Evolutionary conservation across 2,888 invertebrate genomes (phyloP), one percentile per base, ranked within the genome.

Genomic region (Mystacides longicornis): DNA sequence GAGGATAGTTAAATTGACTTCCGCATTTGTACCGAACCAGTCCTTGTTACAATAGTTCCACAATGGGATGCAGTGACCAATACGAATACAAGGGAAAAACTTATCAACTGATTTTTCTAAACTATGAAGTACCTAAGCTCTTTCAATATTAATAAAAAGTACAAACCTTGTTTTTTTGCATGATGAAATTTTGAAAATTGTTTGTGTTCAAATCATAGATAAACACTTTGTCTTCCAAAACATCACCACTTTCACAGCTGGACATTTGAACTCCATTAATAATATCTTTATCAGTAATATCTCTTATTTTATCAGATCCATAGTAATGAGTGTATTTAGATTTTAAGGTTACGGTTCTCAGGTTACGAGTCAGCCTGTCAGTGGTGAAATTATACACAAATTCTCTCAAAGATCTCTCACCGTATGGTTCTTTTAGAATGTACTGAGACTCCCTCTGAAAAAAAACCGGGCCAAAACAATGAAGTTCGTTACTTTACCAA

Each of bases 401-500:
- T 51, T 78, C 72, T 56, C 78, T 65, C 2, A 82, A 56, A 31
- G 75, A 74, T 60, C 69, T 69, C 54, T 76, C 76, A 55, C 72
- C 78, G 62, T 79, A 72, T 7, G 75, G 71, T 48, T 73, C 75
- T 43, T 78, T 68, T 65, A 86, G 74, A 11, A 86, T 70, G 65
- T 82, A 85, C 67, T 86, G 86, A 64, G 71, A 74, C 66, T 90
- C 89, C 67, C 81, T 79, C 87, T 88, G 68, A 42, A 71, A 68
- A 57, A 55, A 23, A 54, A 45, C 23, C 27, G 11, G 27, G 5
- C 11, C 27, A 27, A 5, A 7, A 27, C 11, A 7, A 27, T 23
- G 33, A 47, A 48, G 16, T 7, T 7, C 27, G 11, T 11, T 27
- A 11, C 27, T 27, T 27, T 7, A 27, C 27, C n/a, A n/a, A n/a